These are phyloP conservation scores for Diadromus collaris DNA, from an alignment of 2,888 invertebrate genomes.

Conservation along the genomic window DNA sequence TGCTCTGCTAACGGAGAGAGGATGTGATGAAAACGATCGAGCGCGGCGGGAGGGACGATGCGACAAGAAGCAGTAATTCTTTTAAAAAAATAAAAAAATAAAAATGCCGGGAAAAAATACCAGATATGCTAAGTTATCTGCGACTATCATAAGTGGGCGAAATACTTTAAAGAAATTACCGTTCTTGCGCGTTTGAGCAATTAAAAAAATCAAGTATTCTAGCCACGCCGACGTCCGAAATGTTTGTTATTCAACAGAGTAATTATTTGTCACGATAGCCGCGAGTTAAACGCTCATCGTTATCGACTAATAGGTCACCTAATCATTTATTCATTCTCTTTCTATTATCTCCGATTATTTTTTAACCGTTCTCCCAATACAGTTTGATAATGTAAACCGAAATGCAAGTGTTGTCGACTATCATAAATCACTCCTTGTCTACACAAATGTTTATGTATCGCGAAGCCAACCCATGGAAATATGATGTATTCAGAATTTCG, in stretches of 20 bases:
- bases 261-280: neutral
- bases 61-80: slow-evolving; percentile 52
- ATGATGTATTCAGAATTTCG: neutral
- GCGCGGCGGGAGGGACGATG: slow-evolving; percentile 35
- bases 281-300: neutral
- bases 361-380: neutral
- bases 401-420: neutral
- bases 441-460: neutral
- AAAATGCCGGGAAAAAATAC: neutral
- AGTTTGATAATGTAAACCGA: neutral
- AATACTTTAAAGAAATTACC: neutral
- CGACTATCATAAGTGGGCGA: slow-evolving; percentile 31
- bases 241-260: neutral
- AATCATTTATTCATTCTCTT: slow-evolving; percentile 7
- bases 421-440: neutral
- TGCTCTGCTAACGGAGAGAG: slow-evolving; percentile 53
- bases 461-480: neutral
- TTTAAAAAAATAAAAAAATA: slow-evolving; percentile 52
- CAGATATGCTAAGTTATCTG: slow-evolving; percentile 2
- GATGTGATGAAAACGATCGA: slow-evolving; percentile 27
- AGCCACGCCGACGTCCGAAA: slow-evolving; percentile 68
- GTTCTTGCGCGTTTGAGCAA: slow-evolving; percentile 11
- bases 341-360: neutral
- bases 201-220: slow-evolving; percentile 58
- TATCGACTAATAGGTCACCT: slow-evolving; percentile 9